Base-by-base conservation (phyloP, 2,113 vertebrate species). In the Lonchura striata region DNA sequence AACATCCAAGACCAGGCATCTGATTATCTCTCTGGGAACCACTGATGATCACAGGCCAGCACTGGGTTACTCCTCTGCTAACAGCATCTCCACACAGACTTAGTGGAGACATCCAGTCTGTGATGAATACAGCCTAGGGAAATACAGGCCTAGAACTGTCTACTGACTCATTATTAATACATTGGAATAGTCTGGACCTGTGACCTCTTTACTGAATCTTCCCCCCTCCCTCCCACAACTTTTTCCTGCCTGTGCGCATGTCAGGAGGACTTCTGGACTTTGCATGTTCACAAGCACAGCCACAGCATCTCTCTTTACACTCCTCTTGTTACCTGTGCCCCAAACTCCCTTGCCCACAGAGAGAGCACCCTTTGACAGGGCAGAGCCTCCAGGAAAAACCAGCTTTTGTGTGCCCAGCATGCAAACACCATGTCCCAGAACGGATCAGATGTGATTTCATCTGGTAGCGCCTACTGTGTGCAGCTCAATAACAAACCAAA, bases 121-220 rank as follows among this genome's bases (percentile, higher is more conserved):
- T 66, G 52, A 86, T 81, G 89, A 96, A 82, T 8, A 91, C 60
- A 90, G 90, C 56, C 91, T 44, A 86, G 75, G 81, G 89, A 97
- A 97, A 96, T 47, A 80, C 61, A 95, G 86, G 70, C 90, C 91
- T 92, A 82, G 33, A 88, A 92, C 84, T 97, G 96, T 92, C 96
- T 93, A 72, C 77, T 86, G 71, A 19, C 84, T 97, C 92, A 92
- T 97, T 96, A 97, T 94, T 96, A 97, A 97, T 96, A 92, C 76
- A 91, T 94, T 54, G 84, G 54, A 92, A 79, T 87, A 69, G 90
- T 87, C 86, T 96, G 88, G 90, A 95, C 91, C 86, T 86, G 65
- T 95, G 97, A 96, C 92, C 90, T 92, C 71, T 30, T 60, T 76
- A 42, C 72, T 52, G 75, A 90, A 80, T 93, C 68, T 81, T 88